A percentile compares a stretch with the other conserved stretches of the same genome.
These are phyloP conservation scores for Diadema setosum DNA, from an alignment of 35 echinoderm and acorn worm species.

Conservation along the genomic window DNA sequence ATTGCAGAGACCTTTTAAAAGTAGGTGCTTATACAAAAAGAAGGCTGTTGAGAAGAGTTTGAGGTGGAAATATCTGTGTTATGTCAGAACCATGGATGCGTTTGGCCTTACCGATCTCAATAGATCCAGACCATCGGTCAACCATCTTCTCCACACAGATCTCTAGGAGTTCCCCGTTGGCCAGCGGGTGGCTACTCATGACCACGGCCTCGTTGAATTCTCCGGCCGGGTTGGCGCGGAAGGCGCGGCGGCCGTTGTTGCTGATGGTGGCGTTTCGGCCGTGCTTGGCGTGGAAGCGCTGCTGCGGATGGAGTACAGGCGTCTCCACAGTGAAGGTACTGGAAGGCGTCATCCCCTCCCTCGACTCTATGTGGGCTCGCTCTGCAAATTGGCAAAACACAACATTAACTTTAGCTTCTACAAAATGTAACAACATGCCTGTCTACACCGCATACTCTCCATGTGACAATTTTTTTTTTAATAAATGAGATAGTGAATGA, in stretches of 20 bases:
- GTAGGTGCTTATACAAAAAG: too few species aligned
- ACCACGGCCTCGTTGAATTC: constrained; percentile 97
- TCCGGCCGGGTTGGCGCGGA: constrained; percentile 70
- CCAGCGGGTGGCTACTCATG: constrained; percentile 69
- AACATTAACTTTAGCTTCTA: constrained; percentile 60
- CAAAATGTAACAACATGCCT: too few species aligned
- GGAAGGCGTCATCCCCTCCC: background rate
- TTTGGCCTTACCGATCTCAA: constrained; percentile 68
- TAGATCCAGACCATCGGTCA: constrained; percentile 95
- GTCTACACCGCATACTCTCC: too few species aligned
- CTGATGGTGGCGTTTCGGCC: constrained; percentile 78
- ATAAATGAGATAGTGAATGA: too few species aligned
- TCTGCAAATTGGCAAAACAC: constrained; percentile 64
- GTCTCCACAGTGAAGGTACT: background rate
- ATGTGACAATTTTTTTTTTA: too few species aligned
- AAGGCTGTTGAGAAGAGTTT: too few species aligned
- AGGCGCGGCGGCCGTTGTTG: constrained; percentile 74
- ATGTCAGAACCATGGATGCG: too few species aligned
- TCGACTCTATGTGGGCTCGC: background rate
- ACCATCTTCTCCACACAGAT: constrained; percentile 92
- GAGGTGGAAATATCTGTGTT: too few species aligned
- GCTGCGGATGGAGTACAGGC: background rate
- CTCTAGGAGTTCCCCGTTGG: constrained; percentile 78
- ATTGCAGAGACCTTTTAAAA: too few species aligned
- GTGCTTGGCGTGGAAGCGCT: constrained; percentile 69